Evolutionary conservation across 2,888 invertebrate species (phyloP).

Genomic region (Cataglyphis rosenhaueri): DNA sequence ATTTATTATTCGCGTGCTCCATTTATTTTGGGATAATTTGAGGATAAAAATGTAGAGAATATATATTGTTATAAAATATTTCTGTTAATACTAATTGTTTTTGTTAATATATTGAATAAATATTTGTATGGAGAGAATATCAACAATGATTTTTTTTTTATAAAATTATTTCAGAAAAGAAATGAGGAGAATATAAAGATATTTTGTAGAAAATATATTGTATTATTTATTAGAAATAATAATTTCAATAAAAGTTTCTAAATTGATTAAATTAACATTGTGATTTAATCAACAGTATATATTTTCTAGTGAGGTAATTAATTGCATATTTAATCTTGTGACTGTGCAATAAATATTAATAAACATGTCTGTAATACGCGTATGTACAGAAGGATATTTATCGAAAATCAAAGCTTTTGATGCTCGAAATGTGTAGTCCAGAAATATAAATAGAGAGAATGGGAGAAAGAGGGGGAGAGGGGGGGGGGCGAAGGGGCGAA

Average conservation of each 20-base stretch:
- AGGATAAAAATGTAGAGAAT: background rate
- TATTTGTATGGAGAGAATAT: background rate
- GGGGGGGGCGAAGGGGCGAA: too few relatives aligned
- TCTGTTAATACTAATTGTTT: background rate
- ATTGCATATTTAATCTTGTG: constrained; percentile 26
- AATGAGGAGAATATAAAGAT: background rate
- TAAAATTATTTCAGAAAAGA: background rate
- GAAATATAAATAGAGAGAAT: background rate
- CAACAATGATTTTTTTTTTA: background rate
- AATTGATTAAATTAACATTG: background rate
- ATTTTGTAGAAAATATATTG: background rate
- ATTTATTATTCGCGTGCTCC: background rate
- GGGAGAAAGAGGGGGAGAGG: background rate
- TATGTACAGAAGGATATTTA: too few relatives aligned
- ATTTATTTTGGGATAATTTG: background rate
- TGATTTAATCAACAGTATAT: background rate
- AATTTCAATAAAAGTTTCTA: background rate
- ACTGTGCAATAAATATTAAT: background rate
- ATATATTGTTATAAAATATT: background rate
- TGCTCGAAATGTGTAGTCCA: background rate
- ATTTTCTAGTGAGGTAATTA: constrained; percentile 13
- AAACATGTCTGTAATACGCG: constrained; percentile 14
- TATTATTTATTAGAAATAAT: background rate
- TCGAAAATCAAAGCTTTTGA: constrained; percentile 22
- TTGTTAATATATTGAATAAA: background rate